These are phyloP conservation scores for Sebastes elongatus DNA, from an alignment of 2,797 vertebrate genomes.

Conservation along the genomic window DNA sequence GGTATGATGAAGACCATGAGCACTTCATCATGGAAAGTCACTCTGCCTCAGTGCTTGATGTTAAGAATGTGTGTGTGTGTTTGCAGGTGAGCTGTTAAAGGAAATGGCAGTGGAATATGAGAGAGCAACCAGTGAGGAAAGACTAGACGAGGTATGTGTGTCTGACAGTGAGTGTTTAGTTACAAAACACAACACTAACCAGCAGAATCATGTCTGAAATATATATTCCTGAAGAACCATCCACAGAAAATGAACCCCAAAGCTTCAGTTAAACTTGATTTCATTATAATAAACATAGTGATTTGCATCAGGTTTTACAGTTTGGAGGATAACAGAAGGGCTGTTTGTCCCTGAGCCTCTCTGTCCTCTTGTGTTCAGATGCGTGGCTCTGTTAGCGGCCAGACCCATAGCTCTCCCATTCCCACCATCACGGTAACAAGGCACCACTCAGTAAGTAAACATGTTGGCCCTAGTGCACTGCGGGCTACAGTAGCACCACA, in stretches of 20 bases:
- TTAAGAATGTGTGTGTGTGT: conserved; percentile 25
- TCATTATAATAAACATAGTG: background rate
- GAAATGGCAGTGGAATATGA: conserved; percentile 86
- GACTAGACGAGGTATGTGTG: conserved; percentile 88
- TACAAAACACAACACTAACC: background rate
- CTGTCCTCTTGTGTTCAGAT: conserved; percentile 87
- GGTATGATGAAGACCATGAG: conserved; percentile 75
- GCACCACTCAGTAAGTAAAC: conserved; percentile 84
- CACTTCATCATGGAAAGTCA: background rate
- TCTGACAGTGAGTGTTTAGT: background rate
- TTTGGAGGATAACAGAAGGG: conserved; percentile 35
- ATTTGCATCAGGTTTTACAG: conserved; percentile 23
- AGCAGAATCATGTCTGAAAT: conserved; percentile 13
- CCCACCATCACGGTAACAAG: conserved; percentile 84
- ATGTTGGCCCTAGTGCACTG: conserved; percentile 60
- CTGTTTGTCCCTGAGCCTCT: conserved; percentile 73
- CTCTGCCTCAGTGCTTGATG: background rate
- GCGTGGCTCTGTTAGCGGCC: conserved; percentile 78
- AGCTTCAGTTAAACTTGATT: background rate
- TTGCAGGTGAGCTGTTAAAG: conserved; percentile 87
- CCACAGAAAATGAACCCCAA: background rate
- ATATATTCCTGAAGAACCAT: background rate
- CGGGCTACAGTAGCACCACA: conserved; percentile 50
- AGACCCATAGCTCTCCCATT: conserved; percentile 80
- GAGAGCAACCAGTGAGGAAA: conserved; percentile 85